These are phyloP conservation scores for Clytia hemisphaerica DNA, from an alignment of 30 jellyfish, hydroid and myxozoan species.

Conservation along the genomic window DNA sequence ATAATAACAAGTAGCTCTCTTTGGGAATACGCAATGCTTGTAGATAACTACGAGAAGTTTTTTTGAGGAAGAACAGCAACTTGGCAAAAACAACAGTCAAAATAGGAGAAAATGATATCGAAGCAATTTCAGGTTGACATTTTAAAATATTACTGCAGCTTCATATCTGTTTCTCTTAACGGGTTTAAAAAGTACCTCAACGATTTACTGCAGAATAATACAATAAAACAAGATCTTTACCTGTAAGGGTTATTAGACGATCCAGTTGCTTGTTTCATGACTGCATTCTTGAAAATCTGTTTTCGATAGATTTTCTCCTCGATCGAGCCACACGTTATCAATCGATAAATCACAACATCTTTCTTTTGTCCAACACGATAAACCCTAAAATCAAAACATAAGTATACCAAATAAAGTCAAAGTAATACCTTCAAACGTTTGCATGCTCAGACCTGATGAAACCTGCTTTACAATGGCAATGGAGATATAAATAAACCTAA, in stretches of 20 bases:
- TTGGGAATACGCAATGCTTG: neutral
- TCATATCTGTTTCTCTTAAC: no score
- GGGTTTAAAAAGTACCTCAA: no score
- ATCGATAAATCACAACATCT: constrained; percentile 81
- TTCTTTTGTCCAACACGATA: constrained; percentile 91
- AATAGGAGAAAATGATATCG: no score
- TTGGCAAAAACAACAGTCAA: no score
- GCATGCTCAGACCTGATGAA: neutral
- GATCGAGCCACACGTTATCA: constrained; percentile 92
- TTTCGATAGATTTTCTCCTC: constrained; percentile 94
- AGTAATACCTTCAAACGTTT: neutral
- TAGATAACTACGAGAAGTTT: no score
- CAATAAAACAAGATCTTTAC: constrained; percentile 10
- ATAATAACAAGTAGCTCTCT: neutral
- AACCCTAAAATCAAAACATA: constrained; percentile 41
- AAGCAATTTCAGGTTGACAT: no score
- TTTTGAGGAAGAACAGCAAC: no score
- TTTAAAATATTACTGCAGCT: no score
- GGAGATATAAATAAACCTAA: neutral
- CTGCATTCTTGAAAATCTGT: constrained; percentile 72
- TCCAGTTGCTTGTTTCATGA: constrained; percentile 83
- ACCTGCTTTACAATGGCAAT: neutral
- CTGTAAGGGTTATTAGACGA: constrained; percentile 83
- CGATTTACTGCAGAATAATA: no score
- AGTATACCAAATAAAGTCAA: no score